phyloP scores from a whole-genome alignment of 2,888 invertebrate genomes.

The Trisateles emortualis region DNA sequence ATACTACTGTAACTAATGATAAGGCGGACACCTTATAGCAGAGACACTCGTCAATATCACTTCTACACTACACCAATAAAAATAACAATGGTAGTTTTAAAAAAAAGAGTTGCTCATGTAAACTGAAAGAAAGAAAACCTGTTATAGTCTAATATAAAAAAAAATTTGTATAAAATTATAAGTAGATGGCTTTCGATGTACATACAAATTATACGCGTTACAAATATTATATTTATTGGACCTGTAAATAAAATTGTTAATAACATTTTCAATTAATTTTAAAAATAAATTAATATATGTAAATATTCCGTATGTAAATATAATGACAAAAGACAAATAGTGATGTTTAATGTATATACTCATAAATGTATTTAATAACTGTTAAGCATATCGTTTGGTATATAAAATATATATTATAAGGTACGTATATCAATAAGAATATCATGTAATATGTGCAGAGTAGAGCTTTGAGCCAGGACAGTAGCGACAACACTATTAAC shows the following conservation, averaged over 20 bases:
- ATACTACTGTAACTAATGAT: constrained; percentile 51
- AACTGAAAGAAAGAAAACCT: constrained; percentile 73
- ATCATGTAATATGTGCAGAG: constrained; percentile 50
- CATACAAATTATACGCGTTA: constrained; percentile 36
- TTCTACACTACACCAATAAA: constrained; percentile 63
- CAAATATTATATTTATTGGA: constrained; percentile 19
- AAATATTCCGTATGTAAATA: constrained; percentile 46
- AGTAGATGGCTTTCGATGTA: constrained; percentile 37
- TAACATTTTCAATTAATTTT: constrained; percentile 6
- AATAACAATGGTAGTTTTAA: constrained; percentile 63
- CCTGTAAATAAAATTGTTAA: constrained; percentile 38
- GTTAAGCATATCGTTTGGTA: constrained; percentile 51
- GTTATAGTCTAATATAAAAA: constrained; percentile 65
- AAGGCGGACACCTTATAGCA: constrained; percentile 77
- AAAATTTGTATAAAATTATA: constrained; percentile 18
- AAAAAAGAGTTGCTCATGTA: constrained; percentile 80
- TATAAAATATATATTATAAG: constrained; percentile 47
- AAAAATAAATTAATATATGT: constrained; percentile 19
- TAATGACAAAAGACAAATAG: constrained; percentile 72
- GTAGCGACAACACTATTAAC: constrained; percentile 53
- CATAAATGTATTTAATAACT: constrained; percentile 44
- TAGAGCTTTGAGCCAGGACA: constrained; percentile 77
- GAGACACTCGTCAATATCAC: constrained; percentile 72
- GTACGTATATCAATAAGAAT: constrained; percentile 25
- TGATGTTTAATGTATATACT: constrained; percentile 75